Evolutionary conservation across 1,140 invertebrate genomes (phyloP), one percentile per base, ranked within the genome.

Genomic region (Hyposmocoma kahamanoa): DNA sequence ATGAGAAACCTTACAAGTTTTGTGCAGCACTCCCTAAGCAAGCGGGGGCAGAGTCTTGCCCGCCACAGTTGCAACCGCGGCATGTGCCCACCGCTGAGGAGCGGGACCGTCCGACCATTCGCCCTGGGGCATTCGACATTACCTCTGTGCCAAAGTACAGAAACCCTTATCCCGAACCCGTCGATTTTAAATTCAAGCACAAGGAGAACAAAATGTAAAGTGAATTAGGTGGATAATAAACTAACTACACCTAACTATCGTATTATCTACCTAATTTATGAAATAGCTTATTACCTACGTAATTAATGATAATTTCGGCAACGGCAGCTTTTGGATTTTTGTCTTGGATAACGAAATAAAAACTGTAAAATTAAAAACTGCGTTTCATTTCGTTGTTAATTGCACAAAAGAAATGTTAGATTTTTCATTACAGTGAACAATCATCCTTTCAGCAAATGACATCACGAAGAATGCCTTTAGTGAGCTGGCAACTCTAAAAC

Each of bases 111-210:
- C 57, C 64, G 3, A 18, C 11, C 17, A 39, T 56, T 10, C 10
- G 32, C n/a, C 32, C 60, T 15, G 57, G 53, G 9, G n/a, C 52
- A 10, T 63, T 67, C 48, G 21, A 58, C 22, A 58, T 53, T 32
- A 30, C 49, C 3, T 47, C 52, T 1, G 21, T 64, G 3, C 65
- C 65, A 0, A 52, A 55, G n/a, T 68, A 26, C 21, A 59, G 39
- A 30, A 59, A 53, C 17, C 58, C 53, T 1, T 50, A 54, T 11
- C 50, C 56, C 9, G 24, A 30, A 32, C 38, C 43, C 5, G 22
- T 30, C 8, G 41, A 54, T 5, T 6, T 39, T 1, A 24, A 47
- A 32, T 47, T 52, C 15, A 51, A 47, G 38, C 17, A 47, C 17
- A 54, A 54, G 17, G 34, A 11, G 55, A 13, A 2, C 28, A 10